Conservation (phyloP, 2,113 vertebrate genomes). For the Egretta garzetta region DNA sequence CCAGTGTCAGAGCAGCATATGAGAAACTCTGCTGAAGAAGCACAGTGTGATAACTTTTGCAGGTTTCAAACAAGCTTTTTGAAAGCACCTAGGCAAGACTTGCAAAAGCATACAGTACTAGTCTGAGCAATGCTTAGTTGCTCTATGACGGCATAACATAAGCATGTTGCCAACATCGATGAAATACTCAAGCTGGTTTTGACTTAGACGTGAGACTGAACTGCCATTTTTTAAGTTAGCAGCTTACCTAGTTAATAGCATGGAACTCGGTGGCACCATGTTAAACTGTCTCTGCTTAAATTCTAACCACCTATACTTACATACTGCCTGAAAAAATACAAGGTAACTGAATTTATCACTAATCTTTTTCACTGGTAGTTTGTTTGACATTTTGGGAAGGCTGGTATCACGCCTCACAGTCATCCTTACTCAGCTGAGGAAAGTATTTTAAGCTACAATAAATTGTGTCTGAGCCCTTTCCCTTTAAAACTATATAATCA, state of each 20-base stretch:
- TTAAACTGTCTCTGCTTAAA: background rate
- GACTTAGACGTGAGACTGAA: background rate
- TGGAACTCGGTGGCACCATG: background rate
- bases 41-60: fast-evolving
- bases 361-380: background rate
- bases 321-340: background rate
- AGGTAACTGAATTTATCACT: background rate
- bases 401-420: background rate
- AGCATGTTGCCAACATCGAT: background rate
- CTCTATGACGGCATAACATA: background rate
- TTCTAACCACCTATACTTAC: background rate
- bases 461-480: background rate
- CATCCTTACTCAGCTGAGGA: background rate
- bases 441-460: background rate
- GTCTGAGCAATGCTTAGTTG: background rate
- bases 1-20: fast-evolving
- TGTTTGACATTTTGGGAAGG: background rate
- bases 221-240: background rate
- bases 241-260: background rate
- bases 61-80: background rate
- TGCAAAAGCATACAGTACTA: background rate
- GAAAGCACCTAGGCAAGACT: background rate
- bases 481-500: background rate
- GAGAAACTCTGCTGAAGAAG: background rate
- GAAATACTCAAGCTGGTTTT: background rate